Base-by-base conservation (phyloP, 2,888 invertebrate genomes). In the Sminthurinus aureus region DNA sequence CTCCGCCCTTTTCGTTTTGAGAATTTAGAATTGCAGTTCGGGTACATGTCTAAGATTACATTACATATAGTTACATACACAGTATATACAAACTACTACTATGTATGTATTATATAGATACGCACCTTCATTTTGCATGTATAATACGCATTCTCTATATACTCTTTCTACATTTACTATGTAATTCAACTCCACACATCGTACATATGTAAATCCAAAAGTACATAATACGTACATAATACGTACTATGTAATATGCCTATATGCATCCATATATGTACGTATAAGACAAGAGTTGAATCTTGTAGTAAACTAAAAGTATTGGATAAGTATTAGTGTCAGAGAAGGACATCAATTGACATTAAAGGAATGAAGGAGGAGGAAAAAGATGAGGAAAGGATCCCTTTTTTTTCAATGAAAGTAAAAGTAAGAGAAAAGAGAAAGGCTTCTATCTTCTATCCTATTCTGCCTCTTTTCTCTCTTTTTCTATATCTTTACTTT, bases 341-440 rank as follows among this genome's bases (percentile, higher is more conserved):
- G 15, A 73, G 24, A 20, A 73, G 73, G 73, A 38, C 73, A 73
- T 73, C 73, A 73, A 73, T 73, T 73, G 73, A 73, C 73, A 73
- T 73, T 73, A 38, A 75, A 51, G 50, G 75, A 18, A 20, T 75
- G 50, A 50, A 38, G 51, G 13, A n/a, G n/a, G 20, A 22, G 69
- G 69, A 64, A 8, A 8, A 8, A n/a, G 9, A 64, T 4, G 64
- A 64, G 64, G 64, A 64, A n/a, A 64, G n/a, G 64, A 64, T n/a
- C n/a, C 64, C n/a, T n/a, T 64, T 22, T 69, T 20, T 69, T n/a
- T 22, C 67, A 69, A 69, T 20, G 50, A 75, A 51, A 75, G 75
- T 73, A 75, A 75, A 50, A 51, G 75, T 20, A 51, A 74, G 1
- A 38, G 1, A 38, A 4, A 38, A 38, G 38, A 38, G 38, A 6